A percentile compares a stretch with the other conserved stretches of the same genome.
Conservation (phyloP, 2,113 vertebrate genomes). For the Scophthalmus maximus region DNA sequence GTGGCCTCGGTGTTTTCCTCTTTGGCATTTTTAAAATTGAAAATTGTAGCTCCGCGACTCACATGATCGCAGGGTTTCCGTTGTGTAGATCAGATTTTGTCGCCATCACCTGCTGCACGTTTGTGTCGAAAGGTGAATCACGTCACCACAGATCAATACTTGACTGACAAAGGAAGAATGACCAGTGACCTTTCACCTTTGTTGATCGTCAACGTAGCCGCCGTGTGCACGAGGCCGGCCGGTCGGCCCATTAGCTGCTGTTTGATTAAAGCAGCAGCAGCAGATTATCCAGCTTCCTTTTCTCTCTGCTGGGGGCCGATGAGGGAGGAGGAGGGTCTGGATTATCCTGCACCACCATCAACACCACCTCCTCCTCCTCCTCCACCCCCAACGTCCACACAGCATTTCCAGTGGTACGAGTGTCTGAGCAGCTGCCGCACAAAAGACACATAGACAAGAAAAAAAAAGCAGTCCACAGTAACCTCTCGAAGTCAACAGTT, state of each 20-base stretch:
- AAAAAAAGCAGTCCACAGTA: no score
- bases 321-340: constrained; percentile 14
- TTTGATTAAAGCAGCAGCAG: constrained; percentile 56
- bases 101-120: background rate
- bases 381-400: background rate
- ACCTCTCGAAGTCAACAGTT: no score
- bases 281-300: constrained; percentile 57
- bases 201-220: background rate
- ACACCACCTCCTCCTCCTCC: background rate
- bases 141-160: constrained; percentile 18
- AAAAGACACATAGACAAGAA: no score
- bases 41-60: background rate
- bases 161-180: background rate
- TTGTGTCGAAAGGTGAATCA: background rate
- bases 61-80: constrained; percentile 19
- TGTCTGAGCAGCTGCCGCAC: no score
- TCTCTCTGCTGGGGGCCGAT: constrained; percentile 12
- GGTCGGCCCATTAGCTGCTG: constrained; percentile 32
- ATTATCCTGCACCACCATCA: constrained; percentile 37
- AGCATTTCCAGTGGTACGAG: constrained; percentile 2
- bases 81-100: constrained; percentile 1
- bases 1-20: background rate
- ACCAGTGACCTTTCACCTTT: constrained; percentile 32
- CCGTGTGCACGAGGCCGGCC: no score
- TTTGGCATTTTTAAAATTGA: background rate